Evolutionary conservation across 2,113 vertebrate species (phyloP), one percentile per base, ranked within the genome.

Genomic region (Nettapus auritus): DNA sequence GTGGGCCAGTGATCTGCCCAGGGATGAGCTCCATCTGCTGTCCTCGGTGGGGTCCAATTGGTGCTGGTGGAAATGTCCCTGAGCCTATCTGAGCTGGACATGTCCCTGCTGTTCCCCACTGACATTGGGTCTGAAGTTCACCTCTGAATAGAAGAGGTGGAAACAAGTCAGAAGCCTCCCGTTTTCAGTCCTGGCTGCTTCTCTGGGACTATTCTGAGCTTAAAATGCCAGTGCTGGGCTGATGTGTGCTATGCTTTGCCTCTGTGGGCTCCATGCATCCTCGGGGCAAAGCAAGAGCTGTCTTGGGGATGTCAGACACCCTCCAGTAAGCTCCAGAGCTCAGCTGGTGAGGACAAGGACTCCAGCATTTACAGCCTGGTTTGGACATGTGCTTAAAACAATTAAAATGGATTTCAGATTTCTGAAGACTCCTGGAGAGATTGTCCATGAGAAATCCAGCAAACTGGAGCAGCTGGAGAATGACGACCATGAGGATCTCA

Each of bases 351-450:
- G 56, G 26, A n/a, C 55, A 75, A 23, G 33, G 48, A 14, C 48
- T 89, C 60, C 42, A 60, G 66, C 17, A 10, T 44, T 86, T 53
- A 9, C 23, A 81, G 23, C 68, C 42, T 48, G 60, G 2, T 23
- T 74, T 75, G 77, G 36, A 38, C 0, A 2, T 40, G 15, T 11
- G 23, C 18, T 53, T 57, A n/a, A 85, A 94, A 13, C 33, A 23
- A 25, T 17, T 31, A 14, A 57, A 74, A 63, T 1, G 0, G 28
- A 29, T 86, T 86, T 22, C 89, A 99, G 99, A 79, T 99, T 99
- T 97, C 96, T 99, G 80, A 99, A 99, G 97, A 98, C 96, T 8
- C 99, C 99, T 3, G 97, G 97, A 44, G 98, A 98, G 87, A 97
- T 96, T 70, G 80, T 82, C 75, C 98, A 94, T 57, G 96, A 95